phyloP scores from a whole-genome alignment of 2,888 invertebrate genomes.

The Noctua comes region DNA sequence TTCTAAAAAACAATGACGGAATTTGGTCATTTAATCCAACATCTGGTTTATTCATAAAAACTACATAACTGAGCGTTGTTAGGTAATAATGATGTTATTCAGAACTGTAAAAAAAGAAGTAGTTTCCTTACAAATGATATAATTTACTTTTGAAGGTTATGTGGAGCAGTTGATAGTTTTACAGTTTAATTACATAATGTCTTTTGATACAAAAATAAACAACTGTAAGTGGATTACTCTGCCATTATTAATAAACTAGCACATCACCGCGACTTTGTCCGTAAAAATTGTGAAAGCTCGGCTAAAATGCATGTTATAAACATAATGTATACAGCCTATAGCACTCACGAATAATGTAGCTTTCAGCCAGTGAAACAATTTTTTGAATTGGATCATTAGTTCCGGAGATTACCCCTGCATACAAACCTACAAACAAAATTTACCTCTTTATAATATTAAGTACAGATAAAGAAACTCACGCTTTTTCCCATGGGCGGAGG shows the following conservation, averaged over 20 bases:
- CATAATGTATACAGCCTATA: no score
- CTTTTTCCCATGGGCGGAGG: not conserved
- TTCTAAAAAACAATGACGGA: slow-evolving; percentile 48
- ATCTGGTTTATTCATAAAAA: slow-evolving; percentile 50
- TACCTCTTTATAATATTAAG: no score
- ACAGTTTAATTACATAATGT: not conserved
- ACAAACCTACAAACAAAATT: no score
- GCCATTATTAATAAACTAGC: not conserved
- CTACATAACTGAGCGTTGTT: slow-evolving; percentile 47
- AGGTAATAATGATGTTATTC: slow-evolving; percentile 38
- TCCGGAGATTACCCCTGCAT: no score
- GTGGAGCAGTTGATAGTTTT: slow-evolving; percentile 31
- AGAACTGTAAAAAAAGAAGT: slow-evolving; percentile 50
- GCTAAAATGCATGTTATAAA: no score
- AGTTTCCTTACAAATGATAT: slow-evolving; percentile 45
- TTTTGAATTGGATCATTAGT: no score
- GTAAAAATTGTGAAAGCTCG: no score
- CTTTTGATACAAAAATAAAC: not conserved
- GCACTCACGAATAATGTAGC: no score
- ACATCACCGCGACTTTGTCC: no score
- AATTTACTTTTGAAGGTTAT: slow-evolving; percentile 47
- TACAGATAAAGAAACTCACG: not conserved
- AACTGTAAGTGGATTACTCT: not conserved
- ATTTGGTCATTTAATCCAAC: slow-evolving; percentile 55
- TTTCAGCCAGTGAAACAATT: no score